These are phyloP conservation scores for Panthera uncia DNA, from an alignment of 2,113 vertebrate species.

Conservation along the genomic window DNA sequence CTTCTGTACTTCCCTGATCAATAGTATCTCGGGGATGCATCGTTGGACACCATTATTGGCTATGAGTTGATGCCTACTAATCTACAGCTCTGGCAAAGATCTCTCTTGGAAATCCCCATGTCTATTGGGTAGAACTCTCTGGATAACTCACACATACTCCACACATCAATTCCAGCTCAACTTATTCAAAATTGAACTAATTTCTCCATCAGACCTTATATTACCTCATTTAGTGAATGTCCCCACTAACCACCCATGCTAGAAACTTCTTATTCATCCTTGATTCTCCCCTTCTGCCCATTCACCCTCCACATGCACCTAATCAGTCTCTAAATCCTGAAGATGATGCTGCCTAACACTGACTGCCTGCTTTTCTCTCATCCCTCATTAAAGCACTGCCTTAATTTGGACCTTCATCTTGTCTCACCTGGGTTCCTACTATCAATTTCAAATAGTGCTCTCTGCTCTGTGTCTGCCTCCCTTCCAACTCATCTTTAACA, in stretches of 20 bases:
- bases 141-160: not conserved
- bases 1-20: not conserved
- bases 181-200: not conserved
- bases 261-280: not conserved
- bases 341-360: not conserved
- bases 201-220: not conserved
- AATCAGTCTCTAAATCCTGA: not conserved
- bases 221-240: not conserved
- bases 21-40: not conserved
- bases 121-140: not conserved
- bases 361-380: not conserved
- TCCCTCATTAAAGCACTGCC: not conserved
- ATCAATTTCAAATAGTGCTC: not conserved
- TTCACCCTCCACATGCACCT: not conserved
- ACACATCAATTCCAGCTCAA: not conserved
- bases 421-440: not conserved
- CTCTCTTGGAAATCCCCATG: not conserved
- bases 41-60: not conserved
- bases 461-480: not conserved
- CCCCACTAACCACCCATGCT: not conserved
- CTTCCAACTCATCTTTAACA: not conserved
- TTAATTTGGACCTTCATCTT: not conserved
- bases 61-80: not conserved
- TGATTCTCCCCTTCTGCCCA: not conserved
- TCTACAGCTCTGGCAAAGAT: not conserved